Evolutionary conservation across 2,888 invertebrate species (phyloP), one percentile per base, ranked within the genome.

Genomic region (Oegoconia quadripuncta): DNA sequence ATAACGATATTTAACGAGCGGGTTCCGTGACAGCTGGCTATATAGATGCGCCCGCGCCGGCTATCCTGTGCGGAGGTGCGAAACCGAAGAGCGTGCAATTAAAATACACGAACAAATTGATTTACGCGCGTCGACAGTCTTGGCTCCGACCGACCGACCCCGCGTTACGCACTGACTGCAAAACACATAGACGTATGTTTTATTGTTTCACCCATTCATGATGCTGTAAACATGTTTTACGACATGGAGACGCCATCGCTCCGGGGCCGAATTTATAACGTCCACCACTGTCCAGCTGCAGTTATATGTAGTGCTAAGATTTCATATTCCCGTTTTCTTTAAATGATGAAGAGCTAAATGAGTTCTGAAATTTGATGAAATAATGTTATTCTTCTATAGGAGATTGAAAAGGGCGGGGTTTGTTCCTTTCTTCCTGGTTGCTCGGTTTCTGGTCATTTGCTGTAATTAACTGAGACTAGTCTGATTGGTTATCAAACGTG

Each of bases 31-130:
- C 64, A 59, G 46, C 32, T 27, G 23, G 58, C 55, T 55, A 69
- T 66, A 71, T 65, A 70, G 59, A 60, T 68, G 62, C 64, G 52
- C 50, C 44, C 44, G 37, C 48, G n/a, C n/a, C n/a, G n/a, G n/a
- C n/a, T n/a, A n/a, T n/a, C n/a, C n/a, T n/a, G n/a, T n/a, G n/a
- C n/a, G n/a, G 51, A 71, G 64, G 73, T 70, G 70, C 63, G 66
- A 71, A 74, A 62, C 53, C 59, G 50, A 60, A 69, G 55, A 58
- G 55, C 54, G 44, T 46, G 61, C 61, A 65, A 69, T 67, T 68
- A 67, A 67, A 69, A 66, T 64, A 57, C 59, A 58, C 44, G 42
- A 50, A 48, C 52, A 47, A 59, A 62, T 64, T 73, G 72, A 73
- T 70, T 69, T 73, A 70, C n/a, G n/a, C n/a, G n/a, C n/a, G n/a